Conservation (phyloP, 2,797 vertebrate species). For the Odontamblyopus lacepedii region DNA sequence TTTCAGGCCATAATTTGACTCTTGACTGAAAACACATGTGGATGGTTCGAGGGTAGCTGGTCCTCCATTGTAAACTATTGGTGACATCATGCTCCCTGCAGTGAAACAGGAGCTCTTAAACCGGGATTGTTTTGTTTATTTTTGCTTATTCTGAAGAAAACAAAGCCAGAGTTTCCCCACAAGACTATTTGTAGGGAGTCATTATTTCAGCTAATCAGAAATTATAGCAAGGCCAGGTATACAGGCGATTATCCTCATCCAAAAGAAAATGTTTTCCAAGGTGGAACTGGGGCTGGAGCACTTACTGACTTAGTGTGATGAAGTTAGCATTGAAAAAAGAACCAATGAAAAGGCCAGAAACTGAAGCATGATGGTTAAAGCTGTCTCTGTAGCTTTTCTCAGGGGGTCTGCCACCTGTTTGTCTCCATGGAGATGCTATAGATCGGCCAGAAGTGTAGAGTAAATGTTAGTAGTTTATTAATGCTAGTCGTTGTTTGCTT, state of each 20-base stretch:
- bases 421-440: too few relatives aligned
- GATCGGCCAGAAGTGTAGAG: too few relatives aligned
- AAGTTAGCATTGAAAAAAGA: neutral
- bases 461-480: too few relatives aligned
- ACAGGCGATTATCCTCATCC: constrained; percentile 13
- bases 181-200: neutral
- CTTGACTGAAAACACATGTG: constrained; percentile 74
- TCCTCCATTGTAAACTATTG: constrained; percentile 49
- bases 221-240: constrained; percentile 32
- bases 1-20: constrained; percentile 68
- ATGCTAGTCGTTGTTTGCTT: too few relatives aligned
- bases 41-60: constrained; percentile 37
- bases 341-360: too few relatives aligned
- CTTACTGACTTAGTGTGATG: neutral
- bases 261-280: constrained; percentile 13
- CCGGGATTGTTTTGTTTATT: constrained; percentile 28
- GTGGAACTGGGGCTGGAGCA: constrained; percentile 15
- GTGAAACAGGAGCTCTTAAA: constrained; percentile 53
- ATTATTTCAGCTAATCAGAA: constrained; percentile 38
- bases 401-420: too few relatives aligned
- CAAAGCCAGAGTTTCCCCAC: constrained; percentile 21
- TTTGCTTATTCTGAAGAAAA: constrained; percentile 47
- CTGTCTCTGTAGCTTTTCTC: too few relatives aligned
- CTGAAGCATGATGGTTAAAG: too few relatives aligned
- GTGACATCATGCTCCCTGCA: constrained; percentile 62